Evolutionary conservation across 2,113 vertebrate genomes (phyloP).

Genomic region (Clinocottus analis): DNA sequence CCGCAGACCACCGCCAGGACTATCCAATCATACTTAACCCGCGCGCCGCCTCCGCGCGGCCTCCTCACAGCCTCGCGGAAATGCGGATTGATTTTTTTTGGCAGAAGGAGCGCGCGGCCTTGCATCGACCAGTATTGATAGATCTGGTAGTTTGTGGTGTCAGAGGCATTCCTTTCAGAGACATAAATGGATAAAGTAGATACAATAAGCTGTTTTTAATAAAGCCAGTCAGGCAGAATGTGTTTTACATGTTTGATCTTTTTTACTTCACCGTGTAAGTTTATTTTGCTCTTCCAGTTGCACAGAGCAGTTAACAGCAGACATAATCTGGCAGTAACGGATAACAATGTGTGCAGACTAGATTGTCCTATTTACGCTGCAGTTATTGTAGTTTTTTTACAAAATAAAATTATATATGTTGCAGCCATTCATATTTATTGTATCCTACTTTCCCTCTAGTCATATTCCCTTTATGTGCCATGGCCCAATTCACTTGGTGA

Average conservation of each 20-base stretch:
- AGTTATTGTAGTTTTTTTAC: background rate
- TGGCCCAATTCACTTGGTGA: background rate
- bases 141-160: conserved; percentile 55
- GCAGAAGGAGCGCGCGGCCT: conserved; percentile 45
- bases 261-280: background rate
- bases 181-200: background rate
- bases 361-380: background rate
- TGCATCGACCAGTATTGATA: conserved; percentile 73
- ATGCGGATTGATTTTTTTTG: conserved; percentile 78
- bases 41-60: conserved; percentile 48
- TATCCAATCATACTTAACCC: conserved; percentile 75
- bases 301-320: background rate
- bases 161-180: conserved; percentile 13
- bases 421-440: background rate
- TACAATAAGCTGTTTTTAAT: conserved; percentile 31
- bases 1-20: conserved; percentile 33
- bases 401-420: background rate
- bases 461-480: background rate
- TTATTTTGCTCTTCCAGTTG: no score
- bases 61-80: conserved; percentile 59
- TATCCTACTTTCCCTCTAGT: background rate
- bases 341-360: background rate
- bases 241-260: background rate
- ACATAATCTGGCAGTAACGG: background rate
- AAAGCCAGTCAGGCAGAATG: background rate